phyloP scores from a whole-genome alignment of 2,113 vertebrate genomes.

The Callopanchax toddi region DNA sequence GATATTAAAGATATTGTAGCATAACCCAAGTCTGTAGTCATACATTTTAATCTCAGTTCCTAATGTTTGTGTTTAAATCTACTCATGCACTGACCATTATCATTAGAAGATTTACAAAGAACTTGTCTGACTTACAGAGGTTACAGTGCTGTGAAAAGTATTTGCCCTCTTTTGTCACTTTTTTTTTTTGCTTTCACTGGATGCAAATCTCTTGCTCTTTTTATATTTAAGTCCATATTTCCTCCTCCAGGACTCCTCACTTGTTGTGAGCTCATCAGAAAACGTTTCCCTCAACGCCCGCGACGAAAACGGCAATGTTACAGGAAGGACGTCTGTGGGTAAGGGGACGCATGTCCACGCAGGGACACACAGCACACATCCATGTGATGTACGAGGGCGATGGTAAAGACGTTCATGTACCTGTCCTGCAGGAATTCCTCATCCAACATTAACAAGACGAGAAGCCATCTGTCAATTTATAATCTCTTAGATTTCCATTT shows the following conservation, averaged over 20 bases:
- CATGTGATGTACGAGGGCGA: constrained; percentile 43
- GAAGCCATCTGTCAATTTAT: constrained; percentile 69
- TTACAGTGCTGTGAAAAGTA: no score
- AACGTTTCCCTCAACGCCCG: constrained; percentile 91
- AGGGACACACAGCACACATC: constrained; percentile 20
- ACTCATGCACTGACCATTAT: no score
- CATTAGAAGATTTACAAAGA: no score
- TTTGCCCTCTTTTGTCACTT: no score
- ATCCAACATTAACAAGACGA: constrained; percentile 56
- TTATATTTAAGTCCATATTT: constrained; percentile 10
- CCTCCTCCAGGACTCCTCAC: constrained; percentile 84
- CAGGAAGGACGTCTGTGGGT: constrained; percentile 91
- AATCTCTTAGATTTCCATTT: constrained; percentile 75
- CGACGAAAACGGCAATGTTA: constrained; percentile 88
- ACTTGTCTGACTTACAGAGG: no score
- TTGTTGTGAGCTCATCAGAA: constrained; percentile 88
- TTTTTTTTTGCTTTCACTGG: no score
- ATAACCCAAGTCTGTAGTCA: neutral
- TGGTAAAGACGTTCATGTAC: constrained; percentile 39
- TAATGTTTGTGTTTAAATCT: no score
- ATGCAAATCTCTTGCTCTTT: no score
- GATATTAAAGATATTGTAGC: neutral
- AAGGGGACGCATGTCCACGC: constrained; percentile 52
- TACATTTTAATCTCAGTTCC: neutral
- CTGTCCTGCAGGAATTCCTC: constrained; percentile 48